Evolutionary conservation across 2,888 invertebrate genomes (phyloP).

Genomic region (Cerceris rybyensis): DNA sequence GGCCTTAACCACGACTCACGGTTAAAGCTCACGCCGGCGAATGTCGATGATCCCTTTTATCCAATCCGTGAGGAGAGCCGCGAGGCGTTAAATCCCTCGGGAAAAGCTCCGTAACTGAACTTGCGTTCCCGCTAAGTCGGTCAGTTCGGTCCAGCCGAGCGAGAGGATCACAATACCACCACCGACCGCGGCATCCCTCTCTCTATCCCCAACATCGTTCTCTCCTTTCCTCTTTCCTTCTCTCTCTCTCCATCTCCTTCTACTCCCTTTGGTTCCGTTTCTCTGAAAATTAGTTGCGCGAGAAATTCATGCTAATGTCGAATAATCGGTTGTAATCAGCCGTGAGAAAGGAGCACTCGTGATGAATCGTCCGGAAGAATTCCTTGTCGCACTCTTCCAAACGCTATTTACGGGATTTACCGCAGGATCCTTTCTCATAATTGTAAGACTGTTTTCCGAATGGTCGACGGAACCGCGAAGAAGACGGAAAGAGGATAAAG

Average conservation of each 20-base stretch:
- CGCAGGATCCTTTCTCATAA: background rate
- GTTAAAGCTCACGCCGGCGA: conserved; percentile 67
- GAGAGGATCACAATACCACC: conserved; percentile 69
- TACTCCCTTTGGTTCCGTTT: background rate
- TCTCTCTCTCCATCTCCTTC: conserved; percentile 21
- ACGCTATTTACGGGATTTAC: background rate
- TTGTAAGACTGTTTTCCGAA: conserved; percentile 1
- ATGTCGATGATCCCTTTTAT: conserved; percentile 73
- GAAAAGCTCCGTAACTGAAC: conserved; percentile 70
- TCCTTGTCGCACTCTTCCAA: conserved; percentile 5
- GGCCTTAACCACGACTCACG: conserved; percentile 68
- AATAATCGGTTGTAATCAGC: conserved; percentile 55
- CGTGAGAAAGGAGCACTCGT: conserved; percentile 58
- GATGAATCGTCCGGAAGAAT: conserved; percentile 58
- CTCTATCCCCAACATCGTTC: conserved; percentile 25
- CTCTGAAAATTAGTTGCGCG: conserved; percentile 70
- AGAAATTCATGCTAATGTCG: conserved; percentile 71
- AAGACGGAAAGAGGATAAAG: background rate
- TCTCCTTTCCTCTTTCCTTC: conserved; percentile 6
- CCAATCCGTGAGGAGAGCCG: conserved; percentile 69
- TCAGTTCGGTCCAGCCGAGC: conserved; percentile 74
- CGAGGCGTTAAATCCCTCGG: conserved; percentile 80
- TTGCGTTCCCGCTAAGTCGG: conserved; percentile 73
- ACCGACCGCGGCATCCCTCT: conserved; percentile 43
- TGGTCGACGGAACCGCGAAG: background rate